phyloP scores from a whole-genome alignment of 2,888 invertebrate genomes.

The Pristionchus fissidentatus region DNA sequence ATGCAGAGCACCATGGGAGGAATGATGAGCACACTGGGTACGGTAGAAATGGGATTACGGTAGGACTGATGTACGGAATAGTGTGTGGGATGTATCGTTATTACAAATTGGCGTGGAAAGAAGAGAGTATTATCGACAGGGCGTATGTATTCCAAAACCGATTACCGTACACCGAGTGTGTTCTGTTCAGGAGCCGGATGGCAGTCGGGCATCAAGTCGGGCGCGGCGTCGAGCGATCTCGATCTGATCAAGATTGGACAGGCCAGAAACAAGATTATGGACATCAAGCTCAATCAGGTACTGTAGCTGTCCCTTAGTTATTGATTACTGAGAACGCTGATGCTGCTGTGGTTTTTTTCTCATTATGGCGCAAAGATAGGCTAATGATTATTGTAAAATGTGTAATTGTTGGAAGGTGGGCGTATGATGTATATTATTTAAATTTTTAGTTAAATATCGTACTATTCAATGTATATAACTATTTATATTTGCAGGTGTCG shows the following conservation, averaged over 20 bases:
- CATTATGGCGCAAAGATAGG: background rate
- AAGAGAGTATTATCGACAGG: background rate
- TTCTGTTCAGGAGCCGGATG: constrained; percentile 83
- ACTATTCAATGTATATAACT: background rate
- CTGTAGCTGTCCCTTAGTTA: background rate
- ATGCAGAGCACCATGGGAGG: constrained; percentile 64
- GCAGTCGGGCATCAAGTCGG: constrained; percentile 80
- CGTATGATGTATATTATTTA: background rate
- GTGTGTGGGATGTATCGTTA: background rate
- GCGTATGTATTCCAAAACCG: constrained; percentile 23
- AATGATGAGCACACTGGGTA: constrained; percentile 78
- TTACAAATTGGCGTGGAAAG: no score
- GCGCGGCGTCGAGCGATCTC: constrained; percentile 81
- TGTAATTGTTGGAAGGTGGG: background rate
- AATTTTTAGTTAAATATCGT: background rate
- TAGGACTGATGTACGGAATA: background rate
- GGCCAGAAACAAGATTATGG: constrained; percentile 98
- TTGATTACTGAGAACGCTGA: background rate
- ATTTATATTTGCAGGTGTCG: constrained; percentile 77
- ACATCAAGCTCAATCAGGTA: constrained; percentile 93
- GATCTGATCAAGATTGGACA: constrained; percentile 98
- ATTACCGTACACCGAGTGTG: constrained; percentile 60
- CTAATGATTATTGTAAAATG: background rate
- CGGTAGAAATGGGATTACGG: background rate
- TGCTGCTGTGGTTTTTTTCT: background rate